Evolutionary conservation across 2,888 invertebrate species (phyloP), one percentile per base, ranked within the genome.

Genomic region (Microctonus hyperodae): DNA sequence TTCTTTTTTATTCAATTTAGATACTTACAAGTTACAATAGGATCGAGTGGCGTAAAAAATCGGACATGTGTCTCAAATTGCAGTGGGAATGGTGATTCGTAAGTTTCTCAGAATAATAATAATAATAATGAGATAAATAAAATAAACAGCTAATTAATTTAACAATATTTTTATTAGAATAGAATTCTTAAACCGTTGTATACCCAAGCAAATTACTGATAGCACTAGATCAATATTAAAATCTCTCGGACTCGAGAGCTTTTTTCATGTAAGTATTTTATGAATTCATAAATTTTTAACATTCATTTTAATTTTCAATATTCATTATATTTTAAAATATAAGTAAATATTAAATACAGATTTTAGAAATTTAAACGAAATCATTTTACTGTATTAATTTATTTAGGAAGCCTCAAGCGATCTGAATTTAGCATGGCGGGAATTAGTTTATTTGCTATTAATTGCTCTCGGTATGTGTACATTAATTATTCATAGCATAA

Each of bases 331-430:
- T n/a, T n/a, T n/a, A n/a, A n/a, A n/a, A n/a, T n/a, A n/a, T n/a
- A n/a, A n/a, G n/a, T n/a, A n/a, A 13, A 28, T 68, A 62, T 25
- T 33, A 50, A 63, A 44, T 31, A 65, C 66, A 67, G 40, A 55
- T 33, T 6, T 37, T 53, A 56, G 63, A 25, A 60, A 50, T 40
- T 55, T 64, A 61, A 40, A 58, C 55, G 67, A 69, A n/a, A 44
- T 16, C 22, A 22, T 40, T 37, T n/a, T 20, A 48, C 20, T 11
- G 3, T 16, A 16, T 13, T 13, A 20, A 33, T 44, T 65, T 65
- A 86, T 86, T 70, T 80, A 89, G 88, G 88, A 89, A 81, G 87
- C 87, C 3, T 84, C 88, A 2, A 87, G 88, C 74, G 91, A 91
- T 80, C 79, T 91, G 44, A 83, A 87, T 69, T 79, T 86, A 5